Conservation (phyloP, 2,113 vertebrate species). For the Bos taurus region ARS-UCD2.0 NC_037349.1:15273501-15274000, state of each 20-base stretch:
- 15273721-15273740: background rate
- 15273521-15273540: background rate
- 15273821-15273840: background rate
- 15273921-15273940: background rate
- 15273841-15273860: background rate
- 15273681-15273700: background rate
- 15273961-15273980: background rate
- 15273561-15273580: background rate
- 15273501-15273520: background rate
- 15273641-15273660: background rate
- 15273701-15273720: background rate
- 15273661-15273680: background rate
- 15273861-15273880: background rate
- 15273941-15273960: background rate
- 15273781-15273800: background rate
- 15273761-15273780: background rate
- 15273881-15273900: background rate
- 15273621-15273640: background rate
- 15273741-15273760: background rate
- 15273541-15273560: background rate
- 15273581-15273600: slow-evolving; percentile 6
- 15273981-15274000: background rate
- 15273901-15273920: background rate
- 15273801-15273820: background rate
- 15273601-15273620: background rate